phyloP scores from a whole-genome alignment of 2,797 vertebrate genomes.

The Diceros bicornis region DNA sequence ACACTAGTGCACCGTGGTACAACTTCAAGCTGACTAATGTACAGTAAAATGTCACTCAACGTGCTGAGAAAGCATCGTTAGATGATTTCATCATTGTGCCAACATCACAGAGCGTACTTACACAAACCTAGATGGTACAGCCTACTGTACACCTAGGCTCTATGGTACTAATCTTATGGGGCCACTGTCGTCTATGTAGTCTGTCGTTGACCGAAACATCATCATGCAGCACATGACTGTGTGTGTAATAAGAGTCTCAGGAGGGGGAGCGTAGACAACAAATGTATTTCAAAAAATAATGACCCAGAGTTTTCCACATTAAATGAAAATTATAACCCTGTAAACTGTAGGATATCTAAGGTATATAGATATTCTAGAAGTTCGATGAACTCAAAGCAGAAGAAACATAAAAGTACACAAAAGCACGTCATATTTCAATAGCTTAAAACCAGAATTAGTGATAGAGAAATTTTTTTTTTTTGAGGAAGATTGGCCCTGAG shows the following conservation, averaged over 20 bases:
- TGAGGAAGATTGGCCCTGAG: too few species aligned
- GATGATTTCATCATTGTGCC: too few species aligned
- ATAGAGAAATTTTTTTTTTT: neutral
- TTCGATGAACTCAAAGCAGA: neutral
- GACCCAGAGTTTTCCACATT: neutral
- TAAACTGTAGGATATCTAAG: neutral
- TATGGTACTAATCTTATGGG: too few species aligned
- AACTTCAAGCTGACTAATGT: too few species aligned
- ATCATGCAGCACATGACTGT: neutral
- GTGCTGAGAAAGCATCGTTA: too few species aligned
- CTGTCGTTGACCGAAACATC: too few species aligned
- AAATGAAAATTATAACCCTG: neutral
- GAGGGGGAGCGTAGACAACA: neutral
- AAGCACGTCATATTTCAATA: neutral
- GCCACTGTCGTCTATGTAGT: too few species aligned
- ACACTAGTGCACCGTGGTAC: too few species aligned
- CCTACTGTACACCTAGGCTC: too few species aligned
- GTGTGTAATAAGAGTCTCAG: neutral
- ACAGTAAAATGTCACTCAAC: too few species aligned
- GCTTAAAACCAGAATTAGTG: neutral
- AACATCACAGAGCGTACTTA: too few species aligned
- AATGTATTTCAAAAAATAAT: neutral
- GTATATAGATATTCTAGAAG: neutral
- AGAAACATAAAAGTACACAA: neutral
- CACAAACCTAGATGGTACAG: too few species aligned